phyloP scores from a whole-genome alignment of 2,888 invertebrate species.

The Mythimna vitellina region DNA sequence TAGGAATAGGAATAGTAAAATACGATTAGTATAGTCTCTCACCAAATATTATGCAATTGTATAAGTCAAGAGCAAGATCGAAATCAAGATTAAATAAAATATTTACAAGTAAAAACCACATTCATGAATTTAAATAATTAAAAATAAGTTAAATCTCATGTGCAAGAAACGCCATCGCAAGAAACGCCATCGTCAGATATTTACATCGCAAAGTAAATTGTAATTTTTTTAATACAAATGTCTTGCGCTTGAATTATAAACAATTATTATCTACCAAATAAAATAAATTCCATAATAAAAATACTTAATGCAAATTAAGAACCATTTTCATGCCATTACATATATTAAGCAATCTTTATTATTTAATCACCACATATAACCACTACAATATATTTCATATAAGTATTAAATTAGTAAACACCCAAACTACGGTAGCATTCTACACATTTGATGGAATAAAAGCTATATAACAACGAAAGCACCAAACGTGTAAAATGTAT shows the following conservation, averaged over 20 bases:
- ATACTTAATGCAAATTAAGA: conserved; percentile 78
- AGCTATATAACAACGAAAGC: conserved; percentile 71
- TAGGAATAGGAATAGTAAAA: conserved; percentile 87
- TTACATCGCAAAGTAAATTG: conserved; percentile 42
- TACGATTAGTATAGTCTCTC: conserved; percentile 88
- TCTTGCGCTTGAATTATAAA: conserved; percentile 84
- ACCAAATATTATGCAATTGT: conserved; percentile 81
- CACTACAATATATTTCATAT: conserved; percentile 57
- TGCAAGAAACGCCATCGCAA: neutral
- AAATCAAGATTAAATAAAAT: neutral
- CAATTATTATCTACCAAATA: conserved; percentile 77
- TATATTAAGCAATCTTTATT: conserved; percentile 66
- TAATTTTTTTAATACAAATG: conserved; percentile 33
- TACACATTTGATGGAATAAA: conserved; percentile 75
- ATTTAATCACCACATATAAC: conserved; percentile 55
- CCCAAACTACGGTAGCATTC: conserved; percentile 68
- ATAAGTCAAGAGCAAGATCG: conserved; percentile 84
- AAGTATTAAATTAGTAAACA: conserved; percentile 60
- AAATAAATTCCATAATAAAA: conserved; percentile 73
- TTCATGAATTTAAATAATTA: neutral
- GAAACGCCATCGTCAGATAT: conserved; percentile 17
- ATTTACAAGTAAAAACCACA: neutral
- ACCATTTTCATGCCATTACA: conserved; percentile 81
- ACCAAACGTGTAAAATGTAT: conserved; percentile 75
- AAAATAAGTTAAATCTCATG: neutral